Evolutionary conservation across 2,113 vertebrate genomes (phyloP).

Genomic region (Colaptes auratus): DNA sequence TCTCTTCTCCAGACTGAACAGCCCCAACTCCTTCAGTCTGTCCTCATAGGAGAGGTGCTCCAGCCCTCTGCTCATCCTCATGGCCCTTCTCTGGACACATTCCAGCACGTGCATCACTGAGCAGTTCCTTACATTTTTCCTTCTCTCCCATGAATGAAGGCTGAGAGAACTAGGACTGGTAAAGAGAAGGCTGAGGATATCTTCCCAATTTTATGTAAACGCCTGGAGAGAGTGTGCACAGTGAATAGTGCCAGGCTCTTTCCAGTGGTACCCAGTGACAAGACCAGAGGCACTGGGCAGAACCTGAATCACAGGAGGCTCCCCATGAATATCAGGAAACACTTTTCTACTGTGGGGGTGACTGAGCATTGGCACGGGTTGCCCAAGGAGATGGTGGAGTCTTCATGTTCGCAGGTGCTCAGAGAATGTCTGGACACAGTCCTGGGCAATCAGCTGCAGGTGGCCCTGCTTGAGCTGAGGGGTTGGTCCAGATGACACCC

Average conservation of each 20-base stretch:
- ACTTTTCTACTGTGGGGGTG: background rate
- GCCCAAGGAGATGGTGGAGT: background rate
- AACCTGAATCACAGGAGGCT: background rate
- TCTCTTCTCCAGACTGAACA: too few relatives aligned
- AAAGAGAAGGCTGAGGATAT: background rate
- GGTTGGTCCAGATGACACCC: background rate
- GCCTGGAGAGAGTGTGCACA: background rate
- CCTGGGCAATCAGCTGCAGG: background rate
- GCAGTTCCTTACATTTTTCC: background rate
- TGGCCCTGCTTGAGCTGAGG: background rate
- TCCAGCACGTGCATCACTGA: rapidly evolving
- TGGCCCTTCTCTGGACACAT: too few relatives aligned
- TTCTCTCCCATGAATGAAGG: background rate
- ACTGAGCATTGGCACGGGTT: background rate
- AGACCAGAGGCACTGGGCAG: background rate
- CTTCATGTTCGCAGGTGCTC: background rate
- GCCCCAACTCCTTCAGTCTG: too few relatives aligned
- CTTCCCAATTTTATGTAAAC: too few relatives aligned
- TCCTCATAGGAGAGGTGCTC: too few relatives aligned
- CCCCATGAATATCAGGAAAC: background rate
- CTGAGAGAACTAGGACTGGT: background rate
- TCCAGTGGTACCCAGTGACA: background rate
- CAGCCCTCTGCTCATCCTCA: too few relatives aligned
- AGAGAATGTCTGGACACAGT: background rate
- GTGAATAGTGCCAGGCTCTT: background rate